phyloP scores from a whole-genome alignment of 2,797 vertebrate species.

The Falco rusticolus region DNA sequence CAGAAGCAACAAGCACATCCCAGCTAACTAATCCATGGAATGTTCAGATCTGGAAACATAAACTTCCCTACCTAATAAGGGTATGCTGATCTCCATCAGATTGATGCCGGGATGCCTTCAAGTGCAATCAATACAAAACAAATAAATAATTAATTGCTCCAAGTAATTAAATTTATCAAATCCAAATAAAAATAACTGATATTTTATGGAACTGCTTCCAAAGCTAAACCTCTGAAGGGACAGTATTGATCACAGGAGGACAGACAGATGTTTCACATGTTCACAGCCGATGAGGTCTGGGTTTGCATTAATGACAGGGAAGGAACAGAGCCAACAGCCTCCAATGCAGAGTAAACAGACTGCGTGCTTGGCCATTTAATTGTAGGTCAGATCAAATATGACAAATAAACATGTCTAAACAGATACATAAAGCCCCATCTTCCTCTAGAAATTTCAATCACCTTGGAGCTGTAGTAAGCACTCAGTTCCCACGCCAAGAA shows the following conservation, averaged over 20 bases:
- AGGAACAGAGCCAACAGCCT: conserved; percentile 22
- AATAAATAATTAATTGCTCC: conserved; percentile 77
- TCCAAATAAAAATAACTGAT: conserved; percentile 74
- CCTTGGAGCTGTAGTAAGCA: not conserved
- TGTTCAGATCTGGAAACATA: conserved; percentile 40
- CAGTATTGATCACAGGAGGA: conserved; percentile 64
- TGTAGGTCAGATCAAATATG: conserved; percentile 48
- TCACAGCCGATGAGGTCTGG: conserved; percentile 47
- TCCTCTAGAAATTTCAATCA: conserved; percentile 32
- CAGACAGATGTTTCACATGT: conserved; percentile 68
- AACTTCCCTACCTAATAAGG: conserved; percentile 65
- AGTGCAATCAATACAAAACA: conserved; percentile 69
- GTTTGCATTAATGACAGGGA: conserved; percentile 66
- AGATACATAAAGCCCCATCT: not conserved
- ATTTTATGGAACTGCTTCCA: conserved; percentile 68
- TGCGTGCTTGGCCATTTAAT: conserved; percentile 15
- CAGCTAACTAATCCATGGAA: conserved; percentile 56
- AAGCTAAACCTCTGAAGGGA: conserved; percentile 58
- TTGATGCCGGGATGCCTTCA: conserved; percentile 52
- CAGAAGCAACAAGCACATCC: conserved; percentile 59
- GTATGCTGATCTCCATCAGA: conserved; percentile 57
- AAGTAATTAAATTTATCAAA: conserved; percentile 78
- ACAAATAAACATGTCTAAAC: conserved; percentile 44
- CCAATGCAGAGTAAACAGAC: conserved; percentile 23
- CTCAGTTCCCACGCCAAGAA: not conserved